A percentile compares a stretch with the other conserved stretches of the same genome.
Conservation (phyloP, 2,888 invertebrate genomes). For the Apeira syringaria region DNA sequence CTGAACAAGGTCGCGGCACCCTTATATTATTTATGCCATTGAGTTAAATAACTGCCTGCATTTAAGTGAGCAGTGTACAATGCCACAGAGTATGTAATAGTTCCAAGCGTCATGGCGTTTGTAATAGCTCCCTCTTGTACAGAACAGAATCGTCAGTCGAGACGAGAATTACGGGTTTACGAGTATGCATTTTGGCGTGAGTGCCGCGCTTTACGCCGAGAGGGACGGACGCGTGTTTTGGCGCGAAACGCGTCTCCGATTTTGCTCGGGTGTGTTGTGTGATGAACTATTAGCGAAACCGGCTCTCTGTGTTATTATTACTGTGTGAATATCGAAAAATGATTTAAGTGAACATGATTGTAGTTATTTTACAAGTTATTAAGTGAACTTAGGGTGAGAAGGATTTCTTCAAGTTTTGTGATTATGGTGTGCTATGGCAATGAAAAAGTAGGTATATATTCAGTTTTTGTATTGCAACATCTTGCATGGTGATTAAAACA, state of each 20-base stretch:
- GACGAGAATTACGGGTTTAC: background rate
- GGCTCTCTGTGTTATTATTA: background rate
- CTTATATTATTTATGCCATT: constrained; percentile 12
- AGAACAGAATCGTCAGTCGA: background rate
- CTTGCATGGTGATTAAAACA: no score
- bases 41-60: constrained; percentile 10
- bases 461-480: no score
- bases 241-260: background rate
- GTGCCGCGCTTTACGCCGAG: background rate
- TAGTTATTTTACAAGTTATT: background rate
- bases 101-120: background rate
- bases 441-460: no score
- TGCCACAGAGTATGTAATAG: background rate
- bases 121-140: constrained; percentile 1
- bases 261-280: background rate
- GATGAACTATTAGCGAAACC: background rate
- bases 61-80: constrained; percentile 6
- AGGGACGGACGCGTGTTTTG: background rate
- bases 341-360: background rate
- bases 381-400: background rate
- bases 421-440: background rate
- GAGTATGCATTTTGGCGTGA: constrained; percentile 1
- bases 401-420: background rate
- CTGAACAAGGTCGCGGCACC: constrained; percentile 9
- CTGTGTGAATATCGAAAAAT: background rate